Evolutionary conservation across 2,113 vertebrate species (phyloP).

Genomic region (Proteles cristata): DNA sequence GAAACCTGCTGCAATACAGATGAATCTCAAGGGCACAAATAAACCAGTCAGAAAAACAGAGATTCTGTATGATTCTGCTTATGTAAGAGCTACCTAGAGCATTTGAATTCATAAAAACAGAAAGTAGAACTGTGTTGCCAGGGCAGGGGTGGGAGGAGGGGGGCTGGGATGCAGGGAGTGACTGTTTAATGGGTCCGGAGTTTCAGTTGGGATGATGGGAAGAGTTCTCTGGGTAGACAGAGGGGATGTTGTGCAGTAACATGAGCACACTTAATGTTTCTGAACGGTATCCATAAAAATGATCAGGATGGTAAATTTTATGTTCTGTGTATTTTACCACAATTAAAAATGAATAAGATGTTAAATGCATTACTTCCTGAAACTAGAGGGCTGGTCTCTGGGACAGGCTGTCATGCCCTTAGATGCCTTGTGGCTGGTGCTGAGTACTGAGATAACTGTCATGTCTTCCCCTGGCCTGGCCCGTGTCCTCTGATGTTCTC

Average conservation of each 20-base stretch:
- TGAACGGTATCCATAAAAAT: background rate
- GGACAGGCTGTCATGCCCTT: background rate
- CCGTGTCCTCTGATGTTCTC: background rate
- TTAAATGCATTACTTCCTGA: background rate
- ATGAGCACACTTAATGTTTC: background rate
- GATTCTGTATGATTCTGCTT: background rate
- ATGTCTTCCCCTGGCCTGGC: background rate
- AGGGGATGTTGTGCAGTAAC: too few relatives aligned
- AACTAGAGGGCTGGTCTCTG: background rate
- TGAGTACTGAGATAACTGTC: background rate
- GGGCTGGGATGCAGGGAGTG: fast-evolving
- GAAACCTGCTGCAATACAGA: background rate
- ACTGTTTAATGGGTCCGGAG: background rate
- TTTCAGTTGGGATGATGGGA: background rate
- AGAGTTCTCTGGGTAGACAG: background rate
- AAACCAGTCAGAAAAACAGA: background rate
- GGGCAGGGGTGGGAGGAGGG: fast-evolving
- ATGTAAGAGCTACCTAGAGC: fast-evolving
- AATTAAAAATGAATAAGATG: background rate
- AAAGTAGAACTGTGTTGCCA: too few relatives aligned
- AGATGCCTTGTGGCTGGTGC: background rate
- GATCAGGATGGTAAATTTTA: background rate
- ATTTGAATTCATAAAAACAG: background rate
- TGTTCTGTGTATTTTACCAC: background rate
- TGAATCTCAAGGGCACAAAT: background rate